Base-by-base conservation (phyloP, 2,113 vertebrate genomes). In the Notothenia rossii region DNA sequence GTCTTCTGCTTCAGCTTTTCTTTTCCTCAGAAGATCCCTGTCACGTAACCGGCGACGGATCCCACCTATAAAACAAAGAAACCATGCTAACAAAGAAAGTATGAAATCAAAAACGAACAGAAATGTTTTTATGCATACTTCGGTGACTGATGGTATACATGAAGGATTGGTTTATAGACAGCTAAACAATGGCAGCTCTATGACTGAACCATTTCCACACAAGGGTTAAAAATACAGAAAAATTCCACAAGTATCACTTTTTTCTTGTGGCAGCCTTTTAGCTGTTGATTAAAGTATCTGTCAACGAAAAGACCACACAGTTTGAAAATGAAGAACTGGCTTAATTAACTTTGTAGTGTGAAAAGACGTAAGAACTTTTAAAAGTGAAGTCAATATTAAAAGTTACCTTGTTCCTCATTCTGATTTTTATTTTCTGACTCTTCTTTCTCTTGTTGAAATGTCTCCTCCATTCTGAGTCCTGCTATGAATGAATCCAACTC, bases 21-120 rank as follows among this genome's bases (percentile, higher is more conserved):
- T 97, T 88, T 97, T 99, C 73, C 88, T 96, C 75, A 99, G 96
- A 68, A 96, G 84, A 22, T 96, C 94, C 82, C 98, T 95, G 89
- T 98, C 97, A 82, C 98, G 92, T 89, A 99, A 69, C 70, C 93
- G 89, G 13, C 22, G 83, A 2, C 87, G 91, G 40, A 94, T 93
- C 55, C 94, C 93, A 67, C 89, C 95, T 95, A 79, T 29, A 75
- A 81, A 75, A 86, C 25, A 86, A 55, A 79, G 10, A 85, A 78
- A 66, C n/a, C 40, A 55, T 15, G 29, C 13, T 10, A 71, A 72
- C 45, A 56, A 29, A 5, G 7, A 3, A 40, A 53, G 22, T 9
- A 25, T 36, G 14, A 72, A 77, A 66, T 51, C 5, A 74, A 54
- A 79, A 8, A 63, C 5, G 48, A 15, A 48, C 56, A 55, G n/a